Evolutionary conservation across 1,140 invertebrate genomes (phyloP).

Genomic region (Battus philenor): DNA sequence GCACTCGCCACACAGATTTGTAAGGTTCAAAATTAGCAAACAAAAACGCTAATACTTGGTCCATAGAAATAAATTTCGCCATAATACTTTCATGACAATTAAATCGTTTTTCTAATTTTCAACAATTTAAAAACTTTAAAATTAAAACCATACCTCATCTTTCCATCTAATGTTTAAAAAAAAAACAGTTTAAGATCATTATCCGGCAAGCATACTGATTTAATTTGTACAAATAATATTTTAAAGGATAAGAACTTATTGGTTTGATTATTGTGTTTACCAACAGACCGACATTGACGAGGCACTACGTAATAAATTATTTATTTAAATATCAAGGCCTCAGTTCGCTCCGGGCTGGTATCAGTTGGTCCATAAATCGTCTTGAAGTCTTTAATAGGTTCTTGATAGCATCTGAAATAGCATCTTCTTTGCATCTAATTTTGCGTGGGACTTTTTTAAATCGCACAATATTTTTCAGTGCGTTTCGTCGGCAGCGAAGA

Average conservation of each 20-base stretch:
- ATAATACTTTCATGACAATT: too few species aligned
- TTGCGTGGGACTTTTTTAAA: conserved; percentile 34
- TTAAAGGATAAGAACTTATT: too few species aligned
- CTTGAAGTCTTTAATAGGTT: conserved; percentile 30
- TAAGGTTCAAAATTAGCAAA: too few species aligned
- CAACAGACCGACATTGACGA: too few species aligned
- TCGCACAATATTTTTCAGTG: conserved; percentile 42
- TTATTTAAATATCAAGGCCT: conserved; percentile 36
- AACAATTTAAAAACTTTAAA: too few species aligned
- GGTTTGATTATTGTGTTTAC: too few species aligned
- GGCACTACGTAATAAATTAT: conserved; percentile 32
- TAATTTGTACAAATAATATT: conserved; percentile 17
- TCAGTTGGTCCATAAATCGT: conserved; percentile 43
- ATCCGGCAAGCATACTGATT: background rate
- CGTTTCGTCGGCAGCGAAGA: conserved; percentile 45
- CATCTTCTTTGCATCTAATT: conserved; percentile 29
- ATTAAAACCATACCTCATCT: too few species aligned
- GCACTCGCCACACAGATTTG: too few species aligned
- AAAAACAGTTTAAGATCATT: background rate
- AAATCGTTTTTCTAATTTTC: too few species aligned
- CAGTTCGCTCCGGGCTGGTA: conserved; percentile 24
- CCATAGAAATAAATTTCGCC: too few species aligned
- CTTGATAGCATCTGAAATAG: conserved; percentile 25
- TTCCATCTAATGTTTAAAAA: too few species aligned
- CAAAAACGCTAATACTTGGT: too few species aligned